phyloP scores from a whole-genome alignment of 2,113 vertebrate genomes.

The Motacilla alba region DNA sequence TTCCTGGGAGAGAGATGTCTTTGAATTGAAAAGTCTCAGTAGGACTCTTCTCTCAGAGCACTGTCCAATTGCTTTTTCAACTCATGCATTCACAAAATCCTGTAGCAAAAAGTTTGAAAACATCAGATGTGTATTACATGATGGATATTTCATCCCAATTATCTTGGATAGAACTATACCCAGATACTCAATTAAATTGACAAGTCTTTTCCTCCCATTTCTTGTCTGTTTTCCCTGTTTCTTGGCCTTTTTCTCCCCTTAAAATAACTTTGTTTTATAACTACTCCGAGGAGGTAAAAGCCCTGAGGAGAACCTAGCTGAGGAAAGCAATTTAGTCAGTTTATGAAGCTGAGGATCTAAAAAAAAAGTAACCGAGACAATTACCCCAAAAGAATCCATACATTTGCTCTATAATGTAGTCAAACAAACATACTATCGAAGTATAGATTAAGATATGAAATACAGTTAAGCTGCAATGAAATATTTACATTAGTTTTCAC shows the following conservation, averaged over 20 bases:
- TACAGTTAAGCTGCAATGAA: neutral
- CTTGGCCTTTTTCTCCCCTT: neutral
- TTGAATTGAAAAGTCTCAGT: neutral
- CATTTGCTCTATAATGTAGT: neutral
- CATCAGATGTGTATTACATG: neutral
- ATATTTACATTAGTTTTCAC: neutral
- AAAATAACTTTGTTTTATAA: neutral
- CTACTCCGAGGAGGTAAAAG: neutral
- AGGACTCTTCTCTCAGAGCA: neutral
- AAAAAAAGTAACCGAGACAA: neutral
- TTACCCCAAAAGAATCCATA: neutral
- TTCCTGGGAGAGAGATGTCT: neutral
- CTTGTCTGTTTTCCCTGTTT: neutral
- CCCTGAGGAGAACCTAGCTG: neutral
- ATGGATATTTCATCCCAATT: neutral
- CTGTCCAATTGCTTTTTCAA: neutral
- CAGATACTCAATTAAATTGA: neutral
- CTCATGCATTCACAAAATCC: neutral
- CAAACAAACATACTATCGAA: neutral
- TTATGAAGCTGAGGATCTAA: neutral
- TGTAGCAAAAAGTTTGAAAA: neutral
- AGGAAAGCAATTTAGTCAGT: neutral
- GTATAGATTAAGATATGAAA: neutral
- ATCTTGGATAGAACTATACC: neutral
- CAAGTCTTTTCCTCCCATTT: neutral